Conservation (phyloP, 2,113 vertebrate genomes). For the Naja naja region DNA sequence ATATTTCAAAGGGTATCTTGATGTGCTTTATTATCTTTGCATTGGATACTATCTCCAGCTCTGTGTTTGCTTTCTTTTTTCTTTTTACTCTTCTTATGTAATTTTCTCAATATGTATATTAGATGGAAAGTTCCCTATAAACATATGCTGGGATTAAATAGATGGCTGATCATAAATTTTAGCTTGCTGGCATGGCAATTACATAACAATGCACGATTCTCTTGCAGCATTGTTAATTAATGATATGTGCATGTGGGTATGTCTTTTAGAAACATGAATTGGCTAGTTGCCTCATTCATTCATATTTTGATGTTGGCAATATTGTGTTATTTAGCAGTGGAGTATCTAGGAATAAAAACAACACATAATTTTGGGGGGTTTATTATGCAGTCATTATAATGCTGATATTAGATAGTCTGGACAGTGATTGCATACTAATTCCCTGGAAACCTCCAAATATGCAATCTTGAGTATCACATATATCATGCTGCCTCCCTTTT, state of each 20-base stretch:
- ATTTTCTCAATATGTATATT: background rate
- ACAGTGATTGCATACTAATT: background rate
- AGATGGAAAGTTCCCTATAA: background rate
- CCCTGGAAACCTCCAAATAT: background rate
- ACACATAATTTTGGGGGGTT: background rate
- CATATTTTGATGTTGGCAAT: background rate
- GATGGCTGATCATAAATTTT: background rate
- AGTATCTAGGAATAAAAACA: background rate
- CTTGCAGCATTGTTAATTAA: background rate
- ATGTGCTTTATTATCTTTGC: background rate
- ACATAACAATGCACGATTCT: background rate
- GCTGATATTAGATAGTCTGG: background rate
- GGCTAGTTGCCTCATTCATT: background rate
- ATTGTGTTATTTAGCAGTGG: background rate
- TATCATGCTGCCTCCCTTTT: background rate
- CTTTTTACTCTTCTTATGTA: background rate
- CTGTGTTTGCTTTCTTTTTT: background rate
- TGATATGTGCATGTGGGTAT: background rate
- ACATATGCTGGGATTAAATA: background rate
- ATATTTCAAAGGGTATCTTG: background rate
- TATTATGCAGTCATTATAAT: background rate
- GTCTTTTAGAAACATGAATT: background rate
- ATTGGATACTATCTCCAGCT: background rate
- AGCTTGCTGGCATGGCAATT: background rate
- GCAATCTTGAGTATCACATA: background rate